Base-by-base conservation (phyloP, 2,113 vertebrate genomes). In the Lagopus muta region DNA sequence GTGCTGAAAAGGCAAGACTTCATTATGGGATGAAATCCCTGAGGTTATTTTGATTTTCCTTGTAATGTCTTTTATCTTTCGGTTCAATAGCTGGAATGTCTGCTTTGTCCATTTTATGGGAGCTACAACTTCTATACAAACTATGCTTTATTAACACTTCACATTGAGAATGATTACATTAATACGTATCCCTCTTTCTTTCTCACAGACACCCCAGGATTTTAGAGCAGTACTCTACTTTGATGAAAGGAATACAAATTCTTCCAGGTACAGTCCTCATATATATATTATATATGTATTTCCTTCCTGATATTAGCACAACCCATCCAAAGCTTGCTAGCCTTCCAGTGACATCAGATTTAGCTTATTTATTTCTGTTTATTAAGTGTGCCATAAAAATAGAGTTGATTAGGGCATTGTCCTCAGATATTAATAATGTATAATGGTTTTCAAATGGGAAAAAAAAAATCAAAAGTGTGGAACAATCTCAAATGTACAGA, bases 61-160 rank as follows among this genome's bases (percentile, higher is more conserved):
- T 83, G 74, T 71, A 83, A 54, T 81, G 89, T 58, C 27, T 91
- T 93, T 93, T 81, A 57, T 88, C 93, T 89, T 91, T 69, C 65
- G 82, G 94, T 71, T 78, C 91, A 92, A 69, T 89, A 55, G 85
- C 19, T 89, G 38, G 36, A 88, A 86, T 77, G 88, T 75, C 93
- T 95, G 34, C 85, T 93, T 80, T 80, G 82, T 71, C 78, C 5
- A 0, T 80, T 89, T 88, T 86, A 86, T 74, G 86, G 91, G 88
- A 92, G 85, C 82, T 94, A 74, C 82, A 61, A 22, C 60, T 88
- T 66, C 85, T 94, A 43, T 89, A 55, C 80, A 78, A 93, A 64
- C 85, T 93, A 83, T 60, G 87, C 89, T 95, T 94, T 96, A 94
- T 92, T 93, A 94, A 88, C 91, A 96, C 82, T 81, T 91, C 85